A percentile compares a stretch with the other conserved stretches of the same genome.
These are phyloP conservation scores for Carcina quercana DNA, from an alignment of 2,888 invertebrate species.

Conservation along the genomic window DNA sequence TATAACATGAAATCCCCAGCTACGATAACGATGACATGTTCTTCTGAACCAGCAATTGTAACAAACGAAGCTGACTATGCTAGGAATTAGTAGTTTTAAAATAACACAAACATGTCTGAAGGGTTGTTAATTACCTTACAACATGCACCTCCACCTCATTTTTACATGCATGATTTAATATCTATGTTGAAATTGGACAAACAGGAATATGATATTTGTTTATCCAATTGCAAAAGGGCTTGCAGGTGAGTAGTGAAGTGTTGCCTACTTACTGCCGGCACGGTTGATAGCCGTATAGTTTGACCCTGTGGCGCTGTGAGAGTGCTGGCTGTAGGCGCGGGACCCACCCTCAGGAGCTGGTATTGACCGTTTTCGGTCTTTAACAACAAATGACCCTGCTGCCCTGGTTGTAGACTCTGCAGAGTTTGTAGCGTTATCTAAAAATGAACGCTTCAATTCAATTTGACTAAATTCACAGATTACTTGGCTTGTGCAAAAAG, in stretches of 20 bases:
- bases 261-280: constrained; percentile 90
- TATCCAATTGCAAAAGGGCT: constrained; percentile 28
- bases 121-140: constrained; percentile 42
- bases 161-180: constrained; percentile 53
- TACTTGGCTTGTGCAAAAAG: neutral
- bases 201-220: constrained; percentile 14
- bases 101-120: constrained; percentile 27
- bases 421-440: constrained; percentile 92
- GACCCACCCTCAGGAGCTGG: constrained; percentile 92
- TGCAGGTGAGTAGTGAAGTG: constrained; percentile 28
- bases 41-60: no score
- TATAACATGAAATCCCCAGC: no score
- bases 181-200: constrained; percentile 39
- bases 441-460: constrained; percentile 65
- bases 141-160: constrained; percentile 58
- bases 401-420: constrained; percentile 89
- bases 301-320: constrained; percentile 77
- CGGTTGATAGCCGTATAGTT: constrained; percentile 89
- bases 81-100: constrained; percentile 6
- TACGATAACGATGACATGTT: no score
- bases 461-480: constrained; percentile 32
- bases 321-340: constrained; percentile 78
- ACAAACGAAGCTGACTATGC: no score
- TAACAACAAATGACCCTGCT: constrained; percentile 91
- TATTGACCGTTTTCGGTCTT: constrained; percentile 98